phyloP scores from a whole-genome alignment of 2,797 vertebrate genomes.

The Microhierax caerulescens region DNA sequence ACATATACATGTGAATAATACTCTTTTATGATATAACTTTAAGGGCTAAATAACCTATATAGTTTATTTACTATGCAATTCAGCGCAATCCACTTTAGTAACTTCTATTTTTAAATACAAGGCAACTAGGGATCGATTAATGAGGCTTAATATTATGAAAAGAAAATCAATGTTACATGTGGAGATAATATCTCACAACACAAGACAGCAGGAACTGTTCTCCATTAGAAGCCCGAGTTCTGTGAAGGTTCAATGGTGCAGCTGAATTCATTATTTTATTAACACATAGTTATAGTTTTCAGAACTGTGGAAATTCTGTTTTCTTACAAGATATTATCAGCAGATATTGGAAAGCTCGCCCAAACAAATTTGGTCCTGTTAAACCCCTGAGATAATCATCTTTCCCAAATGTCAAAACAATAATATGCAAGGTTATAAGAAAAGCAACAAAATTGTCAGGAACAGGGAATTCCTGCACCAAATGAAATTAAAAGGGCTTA shows the following conservation, averaged over 20 bases:
- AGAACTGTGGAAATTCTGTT: slow-evolving; percentile 34
- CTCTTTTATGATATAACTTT: background rate
- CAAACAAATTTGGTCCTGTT: background rate
- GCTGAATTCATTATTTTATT: slow-evolving; percentile 61
- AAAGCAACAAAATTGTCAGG: background rate
- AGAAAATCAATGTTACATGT: slow-evolving; percentile 66
- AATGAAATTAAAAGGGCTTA: background rate
- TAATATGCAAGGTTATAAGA: background rate
- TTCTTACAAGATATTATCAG: background rate
- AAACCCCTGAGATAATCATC: slow-evolving; percentile 29
- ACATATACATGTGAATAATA: background rate
- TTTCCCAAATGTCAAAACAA: background rate
- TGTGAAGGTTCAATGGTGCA: slow-evolving; percentile 30
- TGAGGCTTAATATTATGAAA: slow-evolving; percentile 53
- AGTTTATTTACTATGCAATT: slow-evolving; percentile 37
- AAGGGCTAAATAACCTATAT: background rate
- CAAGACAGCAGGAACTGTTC: slow-evolving; percentile 25
- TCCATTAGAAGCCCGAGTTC: slow-evolving; percentile 37
- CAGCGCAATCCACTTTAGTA: slow-evolving; percentile 30
- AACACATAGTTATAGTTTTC: slow-evolving; percentile 48
- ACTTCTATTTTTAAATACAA: slow-evolving; percentile 59
- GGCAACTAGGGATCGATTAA: slow-evolving; percentile 52
- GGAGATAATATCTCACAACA: slow-evolving; percentile 58
- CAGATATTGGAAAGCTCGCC: background rate
- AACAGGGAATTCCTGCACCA: background rate